A percentile compares a stretch with the other conserved stretches of the same genome.
These are phyloP conservation scores for Melanogrammus aeglefinus DNA, from an alignment of 2,797 vertebrate species.

Conservation along the genomic window DNA sequence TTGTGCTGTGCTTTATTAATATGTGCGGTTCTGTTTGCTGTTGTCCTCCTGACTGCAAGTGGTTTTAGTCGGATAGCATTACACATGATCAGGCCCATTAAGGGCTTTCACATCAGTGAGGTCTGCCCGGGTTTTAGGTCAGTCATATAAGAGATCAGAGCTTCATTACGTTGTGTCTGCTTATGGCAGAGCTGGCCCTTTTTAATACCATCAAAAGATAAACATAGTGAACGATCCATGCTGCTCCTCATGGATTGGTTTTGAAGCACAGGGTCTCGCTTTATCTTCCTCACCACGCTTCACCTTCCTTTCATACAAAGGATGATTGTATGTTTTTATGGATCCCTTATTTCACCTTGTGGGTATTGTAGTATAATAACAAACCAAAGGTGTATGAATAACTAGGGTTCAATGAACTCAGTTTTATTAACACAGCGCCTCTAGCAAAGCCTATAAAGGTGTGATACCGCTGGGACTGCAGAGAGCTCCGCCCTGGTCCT, in stretches of 20 bases:
- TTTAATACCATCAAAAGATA: neutral
- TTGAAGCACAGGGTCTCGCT: neutral
- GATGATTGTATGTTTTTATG: neutral
- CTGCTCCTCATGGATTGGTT: neutral
- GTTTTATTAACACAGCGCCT: no score
- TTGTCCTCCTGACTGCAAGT: conserved; percentile 27
- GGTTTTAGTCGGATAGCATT: conserved; percentile 29
- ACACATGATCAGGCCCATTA: conserved; percentile 34
- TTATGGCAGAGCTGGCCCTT: conserved; percentile 1
- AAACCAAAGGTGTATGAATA: no score
- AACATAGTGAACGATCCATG: neutral
- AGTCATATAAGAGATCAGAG: conserved; percentile 17
- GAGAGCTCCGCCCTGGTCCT: conserved; percentile 76
- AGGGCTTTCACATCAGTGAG: conserved; percentile 27
- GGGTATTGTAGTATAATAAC: neutral
- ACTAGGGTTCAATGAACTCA: no score
- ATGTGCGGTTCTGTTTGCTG: conserved; percentile 32
- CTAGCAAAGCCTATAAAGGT: neutral
- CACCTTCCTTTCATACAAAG: neutral
- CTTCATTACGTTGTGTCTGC: neutral
- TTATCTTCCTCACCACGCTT: neutral
- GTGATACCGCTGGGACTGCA: conserved; percentile 68
- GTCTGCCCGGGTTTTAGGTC: conserved; percentile 24
- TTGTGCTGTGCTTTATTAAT: conserved; percentile 16
- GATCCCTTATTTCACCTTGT: neutral